Evolutionary conservation across 2,113 vertebrate species (phyloP), one percentile per base, ranked within the genome.

Genomic region (Ammodytes marinus): DNA sequence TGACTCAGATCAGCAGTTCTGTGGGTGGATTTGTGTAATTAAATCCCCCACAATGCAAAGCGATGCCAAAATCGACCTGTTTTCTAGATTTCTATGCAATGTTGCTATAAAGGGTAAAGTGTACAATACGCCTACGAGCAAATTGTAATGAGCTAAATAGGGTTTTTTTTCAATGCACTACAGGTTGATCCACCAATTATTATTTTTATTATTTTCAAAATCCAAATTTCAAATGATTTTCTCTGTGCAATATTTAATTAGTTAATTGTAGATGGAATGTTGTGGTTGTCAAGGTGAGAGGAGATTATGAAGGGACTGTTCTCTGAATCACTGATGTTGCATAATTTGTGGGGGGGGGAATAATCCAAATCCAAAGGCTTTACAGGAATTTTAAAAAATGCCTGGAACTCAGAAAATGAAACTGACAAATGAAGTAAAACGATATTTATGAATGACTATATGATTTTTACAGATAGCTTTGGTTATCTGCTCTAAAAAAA

Each of bases 1-100:
- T 11, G 7, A 35, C 40, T 69, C 17, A 57, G 43, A 55, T 5
- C 27, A 55, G 63, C 68, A 49, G 82, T 79, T 82, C 79, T 73
- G 13, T 5, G 6, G 47, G 47, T 57, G 50, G 68, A 83, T 50
- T 8, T 8, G 37, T n/a, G 19, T 69, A 37, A 74, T 47, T 49
- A 3, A 40, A 75, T 88, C 83, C 77, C 84, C 55, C 53, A 50
- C 79, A 27, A 57, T 79, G 43, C 60, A 72, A 91, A 84, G 63
- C 69, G 66, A 90, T 84, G 87, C 88, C 91, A 91, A 88, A 93
- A 85, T 75, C 49, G 37, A 58, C 45, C 61, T 72, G 46, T 79
- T 76, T 47, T 58, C 11, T 80, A 65, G 52, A 77, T 84, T 80
- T 85, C 54, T 61, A 69, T 75, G 69, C 67, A 73, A 54, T 9